Conservation (phyloP, 2,797 vertebrate genomes). For the Intellagama lesueurii region DNA sequence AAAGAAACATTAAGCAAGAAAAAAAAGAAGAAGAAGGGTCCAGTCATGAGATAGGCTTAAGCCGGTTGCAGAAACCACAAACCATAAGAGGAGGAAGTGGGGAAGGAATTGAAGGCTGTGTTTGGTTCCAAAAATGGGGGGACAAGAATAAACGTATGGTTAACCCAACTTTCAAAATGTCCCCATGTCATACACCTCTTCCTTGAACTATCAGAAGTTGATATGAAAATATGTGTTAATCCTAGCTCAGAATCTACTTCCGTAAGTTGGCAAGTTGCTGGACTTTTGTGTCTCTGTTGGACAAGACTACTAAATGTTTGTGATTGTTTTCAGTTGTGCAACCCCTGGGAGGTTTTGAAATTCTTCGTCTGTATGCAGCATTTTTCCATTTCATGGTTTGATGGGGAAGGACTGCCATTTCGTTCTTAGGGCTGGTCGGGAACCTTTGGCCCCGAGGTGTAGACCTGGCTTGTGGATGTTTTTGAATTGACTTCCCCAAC, state of each 20-base stretch:
- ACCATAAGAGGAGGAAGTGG: too few relatives aligned
- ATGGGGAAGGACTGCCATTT: neutral
- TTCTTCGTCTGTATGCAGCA: neutral
- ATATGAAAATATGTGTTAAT: neutral
- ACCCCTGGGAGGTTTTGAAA: neutral
- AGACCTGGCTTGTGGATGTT: neutral
- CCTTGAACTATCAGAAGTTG: neutral
- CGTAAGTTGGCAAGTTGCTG: neutral
- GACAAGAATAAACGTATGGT: neutral
- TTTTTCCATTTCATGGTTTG: neutral
- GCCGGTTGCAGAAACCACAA: neutral
- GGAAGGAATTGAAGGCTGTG: neutral
- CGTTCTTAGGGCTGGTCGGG: neutral
- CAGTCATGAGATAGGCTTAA: conserved; percentile 1
- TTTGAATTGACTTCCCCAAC: too few relatives aligned
- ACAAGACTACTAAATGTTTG: neutral
- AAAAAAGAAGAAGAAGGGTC: neutral
- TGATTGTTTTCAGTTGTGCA: neutral
- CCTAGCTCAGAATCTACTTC: neutral
- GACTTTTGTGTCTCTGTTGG: conserved; percentile 27
- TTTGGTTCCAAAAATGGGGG: neutral
- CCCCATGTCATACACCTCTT: neutral
- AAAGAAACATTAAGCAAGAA: too few relatives aligned
- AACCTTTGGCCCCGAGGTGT: neutral
- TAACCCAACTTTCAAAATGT: too few relatives aligned